Conservation (phyloP, 2,888 invertebrate species). For the Stenurella melanura region DNA sequence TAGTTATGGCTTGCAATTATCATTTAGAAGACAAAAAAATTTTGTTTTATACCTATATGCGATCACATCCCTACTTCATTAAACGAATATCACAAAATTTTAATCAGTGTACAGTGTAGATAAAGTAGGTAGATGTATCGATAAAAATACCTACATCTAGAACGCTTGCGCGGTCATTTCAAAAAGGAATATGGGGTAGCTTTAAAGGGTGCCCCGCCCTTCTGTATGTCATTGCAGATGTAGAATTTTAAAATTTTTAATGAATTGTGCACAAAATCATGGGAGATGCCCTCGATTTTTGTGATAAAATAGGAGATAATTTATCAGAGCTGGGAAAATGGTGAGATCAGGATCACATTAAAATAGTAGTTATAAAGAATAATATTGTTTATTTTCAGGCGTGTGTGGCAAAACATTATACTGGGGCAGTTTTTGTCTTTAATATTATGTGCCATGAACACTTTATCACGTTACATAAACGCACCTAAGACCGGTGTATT, state of each 20-base stretch:
- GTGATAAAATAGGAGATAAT: slow-evolving; percentile 81
- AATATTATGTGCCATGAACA: slow-evolving; percentile 85
- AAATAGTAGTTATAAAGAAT: background rate
- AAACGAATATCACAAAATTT: too few species aligned
- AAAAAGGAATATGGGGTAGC: slow-evolving; percentile 46
- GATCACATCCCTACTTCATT: too few species aligned
- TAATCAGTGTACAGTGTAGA: background rate
- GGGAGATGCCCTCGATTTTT: slow-evolving; percentile 74
- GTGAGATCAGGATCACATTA: slow-evolving; percentile 58
- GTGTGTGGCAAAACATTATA: slow-evolving; percentile 83
- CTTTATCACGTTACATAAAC: slow-evolving; percentile 82
- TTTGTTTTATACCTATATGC: too few species aligned
- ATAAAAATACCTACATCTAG: background rate
- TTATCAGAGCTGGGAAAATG: slow-evolving; percentile 83
- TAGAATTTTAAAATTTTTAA: slow-evolving; percentile 53
- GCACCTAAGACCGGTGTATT: slow-evolving; percentile 82
- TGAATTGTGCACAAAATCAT: slow-evolving; percentile 57
- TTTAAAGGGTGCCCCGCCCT: slow-evolving; percentile 63
- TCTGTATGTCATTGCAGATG: slow-evolving; percentile 49
- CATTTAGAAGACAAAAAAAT: too few species aligned
- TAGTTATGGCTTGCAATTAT: too few species aligned
- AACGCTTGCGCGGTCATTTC: slow-evolving; percentile 57
- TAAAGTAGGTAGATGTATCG: slow-evolving; percentile 15
- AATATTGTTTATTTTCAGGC: slow-evolving; percentile 72
- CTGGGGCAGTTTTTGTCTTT: slow-evolving; percentile 86